These are phyloP conservation scores for Arion vulgaris DNA, from an alignment of 1,140 invertebrate species.

Conservation along the genomic window DNA sequence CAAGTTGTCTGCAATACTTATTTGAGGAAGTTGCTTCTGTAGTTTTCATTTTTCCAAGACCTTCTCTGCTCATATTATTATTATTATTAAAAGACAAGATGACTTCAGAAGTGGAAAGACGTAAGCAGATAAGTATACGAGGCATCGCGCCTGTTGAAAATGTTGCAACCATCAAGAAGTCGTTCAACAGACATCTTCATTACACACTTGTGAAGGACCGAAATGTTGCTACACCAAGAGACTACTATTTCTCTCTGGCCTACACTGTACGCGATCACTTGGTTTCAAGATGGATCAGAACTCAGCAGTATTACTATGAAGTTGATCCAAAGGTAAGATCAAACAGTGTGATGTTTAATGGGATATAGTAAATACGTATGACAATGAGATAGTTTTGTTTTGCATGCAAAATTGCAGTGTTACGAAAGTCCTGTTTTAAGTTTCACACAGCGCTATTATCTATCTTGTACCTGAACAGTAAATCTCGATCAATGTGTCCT, in stretches of 20 bases:
- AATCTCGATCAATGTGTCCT: no score
- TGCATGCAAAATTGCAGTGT: no score
- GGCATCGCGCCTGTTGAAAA: conserved; percentile 97
- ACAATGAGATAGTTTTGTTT: no score
- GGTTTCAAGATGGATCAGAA: conserved; percentile 98
- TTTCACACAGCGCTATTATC: no score
- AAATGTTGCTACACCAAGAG: conserved; percentile 96
- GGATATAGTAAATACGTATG: no score
- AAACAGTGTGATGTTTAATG: background rate
- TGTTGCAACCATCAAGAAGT: conserved; percentile 96
- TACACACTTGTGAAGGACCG: conserved; percentile 99
- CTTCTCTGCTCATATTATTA: background rate
- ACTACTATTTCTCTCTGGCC: conserved; percentile 98
- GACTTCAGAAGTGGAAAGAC: conserved; percentile 85
- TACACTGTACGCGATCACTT: conserved; percentile 98
- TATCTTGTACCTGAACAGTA: no score
- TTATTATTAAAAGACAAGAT: background rate
- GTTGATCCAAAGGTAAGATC: conserved; percentile 96
- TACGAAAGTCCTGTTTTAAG: no score
- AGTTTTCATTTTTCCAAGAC: background rate
- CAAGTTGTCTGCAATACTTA: background rate
- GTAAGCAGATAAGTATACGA: conserved; percentile 98
- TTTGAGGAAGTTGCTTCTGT: background rate
- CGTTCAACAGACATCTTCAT: conserved; percentile 98
- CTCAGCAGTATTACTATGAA: conserved; percentile 99